These are phyloP conservation scores for Hycleus cichorii DNA, from an alignment of 1,140 invertebrate species.

Conservation along the genomic window DNA sequence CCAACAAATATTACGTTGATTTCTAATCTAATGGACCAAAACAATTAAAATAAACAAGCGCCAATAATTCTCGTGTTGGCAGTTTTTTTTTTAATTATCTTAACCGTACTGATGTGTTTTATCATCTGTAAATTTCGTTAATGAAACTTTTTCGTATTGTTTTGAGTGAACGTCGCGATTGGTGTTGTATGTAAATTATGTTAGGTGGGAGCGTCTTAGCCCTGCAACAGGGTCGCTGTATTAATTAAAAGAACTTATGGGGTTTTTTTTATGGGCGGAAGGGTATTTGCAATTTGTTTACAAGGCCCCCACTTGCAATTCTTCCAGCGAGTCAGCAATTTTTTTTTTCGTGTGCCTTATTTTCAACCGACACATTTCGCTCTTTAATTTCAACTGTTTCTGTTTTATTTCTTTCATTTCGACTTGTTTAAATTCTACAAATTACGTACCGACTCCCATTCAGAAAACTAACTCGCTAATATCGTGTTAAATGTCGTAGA, in stretches of 20 bases:
- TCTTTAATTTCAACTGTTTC: slow-evolving; percentile 21
- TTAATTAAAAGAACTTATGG: slow-evolving; percentile 32
- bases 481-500: slow-evolving; percentile 25
- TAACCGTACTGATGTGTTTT: slow-evolving; percentile 17
- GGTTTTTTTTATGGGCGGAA: slow-evolving; percentile 24
- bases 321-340: slow-evolving; percentile 16
- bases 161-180: slow-evolving; percentile 18
- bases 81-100: slow-evolving; percentile 28
- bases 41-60: slow-evolving; percentile 4
- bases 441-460: slow-evolving; percentile 20
- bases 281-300: slow-evolving; percentile 28
- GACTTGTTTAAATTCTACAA: slow-evolving; percentile 18
- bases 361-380: slow-evolving; percentile 17
- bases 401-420: slow-evolving; percentile 20
- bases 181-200: slow-evolving; percentile 24
- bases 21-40: no score
- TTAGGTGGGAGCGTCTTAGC: slow-evolving; percentile 10
- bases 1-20: no score
- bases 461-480: slow-evolving; percentile 18
- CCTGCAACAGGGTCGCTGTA: slow-evolving; percentile 10
- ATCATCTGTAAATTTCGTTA: slow-evolving; percentile 30
- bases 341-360: slow-evolving; percentile 19
- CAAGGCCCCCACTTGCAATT: slow-evolving; percentile 15
- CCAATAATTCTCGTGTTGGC: slow-evolving; percentile 16
- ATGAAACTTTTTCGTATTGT: slow-evolving; percentile 20